Evolutionary conservation across 2,888 invertebrate genomes (phyloP).

Genomic region (Ptycholaimellus sp.): DNA sequence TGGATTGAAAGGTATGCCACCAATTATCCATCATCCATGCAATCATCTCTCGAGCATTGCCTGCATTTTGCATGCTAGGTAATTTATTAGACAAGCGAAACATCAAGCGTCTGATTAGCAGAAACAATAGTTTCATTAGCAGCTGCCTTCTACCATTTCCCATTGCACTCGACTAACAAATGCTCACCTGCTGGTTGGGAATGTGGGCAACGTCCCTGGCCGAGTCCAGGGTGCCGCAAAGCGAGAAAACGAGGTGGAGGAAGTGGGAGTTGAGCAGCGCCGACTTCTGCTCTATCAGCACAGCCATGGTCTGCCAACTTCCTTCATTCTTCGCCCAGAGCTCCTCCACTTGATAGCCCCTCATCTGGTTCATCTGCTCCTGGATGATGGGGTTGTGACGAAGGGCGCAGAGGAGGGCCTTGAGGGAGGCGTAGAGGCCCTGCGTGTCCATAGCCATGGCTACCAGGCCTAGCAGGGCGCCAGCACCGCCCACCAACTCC

Average conservation of each 20-base stretch:
- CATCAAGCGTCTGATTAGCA: too few species aligned
- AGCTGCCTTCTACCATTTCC: too few species aligned
- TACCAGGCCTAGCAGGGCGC: slow-evolving; percentile 68
- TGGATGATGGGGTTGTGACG: slow-evolving; percentile 51
- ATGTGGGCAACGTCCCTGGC: slow-evolving; percentile 71
- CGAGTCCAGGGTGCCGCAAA: slow-evolving; percentile 43
- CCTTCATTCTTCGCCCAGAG: too few species aligned
- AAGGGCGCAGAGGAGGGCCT: slow-evolving; percentile 83
- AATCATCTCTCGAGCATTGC: not conserved
- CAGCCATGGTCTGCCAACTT: slow-evolving; percentile 59
- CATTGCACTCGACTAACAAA: slow-evolving; percentile 8
- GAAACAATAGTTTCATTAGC: too few species aligned
- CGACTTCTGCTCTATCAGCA: slow-evolving; percentile 72
- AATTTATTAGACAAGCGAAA: too few species aligned
- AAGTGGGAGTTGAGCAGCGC: slow-evolving; percentile 77
- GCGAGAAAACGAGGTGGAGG: slow-evolving; percentile 71
- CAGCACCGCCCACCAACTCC: slow-evolving; percentile 83
- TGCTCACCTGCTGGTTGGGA: slow-evolving; percentile 32
- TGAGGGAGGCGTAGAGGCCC: slow-evolving; percentile 84
- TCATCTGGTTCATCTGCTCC: slow-evolving; percentile 70
- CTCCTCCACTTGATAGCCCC: slow-evolving; percentile 46
- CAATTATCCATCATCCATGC: not conserved
- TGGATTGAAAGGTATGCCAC: slow-evolving; percentile 27
- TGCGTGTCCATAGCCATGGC: slow-evolving; percentile 95
- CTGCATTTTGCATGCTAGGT: too few species aligned